Base-by-base conservation (phyloP, 2,797 vertebrate species). In the Poecilia velifera region DNA sequence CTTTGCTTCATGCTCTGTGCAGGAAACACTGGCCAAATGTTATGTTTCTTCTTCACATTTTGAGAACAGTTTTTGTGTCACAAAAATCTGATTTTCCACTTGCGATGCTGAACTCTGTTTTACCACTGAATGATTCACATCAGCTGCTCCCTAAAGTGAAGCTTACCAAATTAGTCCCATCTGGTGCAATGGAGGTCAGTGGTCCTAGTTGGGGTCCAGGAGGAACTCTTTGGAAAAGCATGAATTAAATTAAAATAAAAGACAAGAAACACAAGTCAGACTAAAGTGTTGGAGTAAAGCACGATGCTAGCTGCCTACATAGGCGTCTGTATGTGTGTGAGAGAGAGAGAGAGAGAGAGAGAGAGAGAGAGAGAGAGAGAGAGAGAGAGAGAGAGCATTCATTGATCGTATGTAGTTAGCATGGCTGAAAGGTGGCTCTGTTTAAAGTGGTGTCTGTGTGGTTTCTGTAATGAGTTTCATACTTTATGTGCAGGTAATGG, bases 381-480 rank as follows among this genome's bases (percentile, higher is more conserved):
- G 34, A 39, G 66, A 51, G 16, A 36, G 64, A 47, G 20, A 59
- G 57, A 64, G 25, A 71, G 25, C 41, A 45, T 71, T 71, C 6
- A 45, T 28, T 68, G 18, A 83, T 70, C 77, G 71, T 84, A 84
- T 81, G 80, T 84, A 73, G 39, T 83, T 47, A 74, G 74, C 46
- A 82, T 78, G 16, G 0, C 64, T 91, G 91, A 93, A 92, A 89
- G 88, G 76, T 79, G 79, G 80, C 89, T 89, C 86, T 93, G 91
- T 93, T 87, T 84, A 82, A 85, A 87, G 84, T 64, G 76, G 80
- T 84, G 85, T 79, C 76, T 73, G 57, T 71, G 80, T 78, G 78
- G 79, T 87, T 91, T 84, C 84, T 62, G 83, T 76, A 80, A 83
- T 82, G 83, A 82, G 83, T 90, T 90, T 90, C 82, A 86, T 83